Evolutionary conservation across 1,140 invertebrate genomes (phyloP).

Genomic region (Drosophila bipectinata): DNA sequence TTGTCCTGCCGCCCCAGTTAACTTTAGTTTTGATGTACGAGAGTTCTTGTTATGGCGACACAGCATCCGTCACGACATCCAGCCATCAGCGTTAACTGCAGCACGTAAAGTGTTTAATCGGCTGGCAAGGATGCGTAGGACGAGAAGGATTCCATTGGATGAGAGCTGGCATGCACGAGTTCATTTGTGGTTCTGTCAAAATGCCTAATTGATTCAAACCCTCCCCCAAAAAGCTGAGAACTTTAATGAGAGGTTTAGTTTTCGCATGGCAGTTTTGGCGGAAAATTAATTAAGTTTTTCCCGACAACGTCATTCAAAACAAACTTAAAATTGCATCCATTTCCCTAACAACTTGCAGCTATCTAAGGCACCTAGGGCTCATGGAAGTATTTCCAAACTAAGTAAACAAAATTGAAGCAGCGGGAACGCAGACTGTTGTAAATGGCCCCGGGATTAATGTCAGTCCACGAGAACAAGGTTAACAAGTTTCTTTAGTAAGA

Average conservation of each 20-base stretch:
- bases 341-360: too few relatives aligned
- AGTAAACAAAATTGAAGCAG: too few relatives aligned
- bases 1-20: constrained; percentile 11
- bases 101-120: constrained; percentile 70
- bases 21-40: constrained; percentile 49
- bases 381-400: too few relatives aligned
- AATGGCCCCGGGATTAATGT: too few relatives aligned
- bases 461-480: neutral
- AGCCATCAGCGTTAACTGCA: constrained; percentile 56
- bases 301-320: neutral
- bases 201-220: constrained; percentile 71
- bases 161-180: constrained; percentile 58
- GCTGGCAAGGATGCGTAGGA: constrained; percentile 46
- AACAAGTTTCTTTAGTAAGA: neutral
- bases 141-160: neutral
- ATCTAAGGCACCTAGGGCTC: neutral
- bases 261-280: neutral
- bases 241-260: constrained; percentile 6
- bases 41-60: constrained; percentile 17
- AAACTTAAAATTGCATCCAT: too few relatives aligned
- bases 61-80: constrained; percentile 31
- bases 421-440: too few relatives aligned
- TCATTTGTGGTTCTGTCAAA: constrained; percentile 44
- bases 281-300: neutral
- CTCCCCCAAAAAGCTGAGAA: constrained; percentile 7